Conservation (phyloP, 2,888 invertebrate genomes). For the Sinopyrophorus schimmeli region DNA sequence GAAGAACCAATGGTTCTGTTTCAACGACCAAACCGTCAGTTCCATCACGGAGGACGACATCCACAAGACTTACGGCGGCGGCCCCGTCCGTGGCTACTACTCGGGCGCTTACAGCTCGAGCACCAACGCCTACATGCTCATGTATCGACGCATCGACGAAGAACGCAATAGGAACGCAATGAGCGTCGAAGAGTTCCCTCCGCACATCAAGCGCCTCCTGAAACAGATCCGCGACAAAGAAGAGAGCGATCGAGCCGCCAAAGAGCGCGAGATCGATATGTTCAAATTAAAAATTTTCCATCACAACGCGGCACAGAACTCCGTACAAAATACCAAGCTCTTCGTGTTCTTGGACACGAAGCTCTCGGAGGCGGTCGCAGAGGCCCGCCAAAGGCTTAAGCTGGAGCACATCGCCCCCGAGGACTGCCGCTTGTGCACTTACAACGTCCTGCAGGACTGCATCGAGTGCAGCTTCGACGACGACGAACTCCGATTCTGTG, state of each 20-base stretch:
- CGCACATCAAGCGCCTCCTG: slow-evolving; percentile 68
- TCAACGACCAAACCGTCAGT: slow-evolving; percentile 83
- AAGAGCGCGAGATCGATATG: slow-evolving; percentile 65
- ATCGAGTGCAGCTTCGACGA: slow-evolving; percentile 71
- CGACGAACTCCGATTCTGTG: slow-evolving; percentile 57
- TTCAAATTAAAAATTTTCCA: slow-evolving; percentile 68
- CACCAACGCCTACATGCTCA: slow-evolving; percentile 89
- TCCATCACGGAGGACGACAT: slow-evolving; percentile 77
- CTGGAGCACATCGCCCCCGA: slow-evolving; percentile 64
- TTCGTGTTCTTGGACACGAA: slow-evolving; percentile 64
- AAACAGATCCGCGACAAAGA: slow-evolving; percentile 68
- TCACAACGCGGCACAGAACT: slow-evolving; percentile 61
- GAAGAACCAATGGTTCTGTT: slow-evolving; percentile 80
- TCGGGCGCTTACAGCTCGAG: slow-evolving; percentile 77
- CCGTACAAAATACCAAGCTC: slow-evolving; percentile 60
- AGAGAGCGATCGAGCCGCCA: slow-evolving; percentile 62
- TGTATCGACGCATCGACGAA: slow-evolving; percentile 78
- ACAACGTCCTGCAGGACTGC: slow-evolving; percentile 65
- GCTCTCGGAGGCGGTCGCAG: slow-evolving; percentile 62
- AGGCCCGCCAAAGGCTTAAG: slow-evolving; percentile 63
- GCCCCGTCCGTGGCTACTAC: slow-evolving; percentile 66
- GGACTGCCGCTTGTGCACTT: slow-evolving; percentile 73
- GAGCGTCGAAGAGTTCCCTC: slow-evolving; percentile 71
- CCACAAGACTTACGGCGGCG: slow-evolving; percentile 79
- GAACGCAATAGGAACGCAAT: slow-evolving; percentile 67